phyloP scores from a whole-genome alignment of 2,888 invertebrate species.

The Chorisops tibialis region DNA sequence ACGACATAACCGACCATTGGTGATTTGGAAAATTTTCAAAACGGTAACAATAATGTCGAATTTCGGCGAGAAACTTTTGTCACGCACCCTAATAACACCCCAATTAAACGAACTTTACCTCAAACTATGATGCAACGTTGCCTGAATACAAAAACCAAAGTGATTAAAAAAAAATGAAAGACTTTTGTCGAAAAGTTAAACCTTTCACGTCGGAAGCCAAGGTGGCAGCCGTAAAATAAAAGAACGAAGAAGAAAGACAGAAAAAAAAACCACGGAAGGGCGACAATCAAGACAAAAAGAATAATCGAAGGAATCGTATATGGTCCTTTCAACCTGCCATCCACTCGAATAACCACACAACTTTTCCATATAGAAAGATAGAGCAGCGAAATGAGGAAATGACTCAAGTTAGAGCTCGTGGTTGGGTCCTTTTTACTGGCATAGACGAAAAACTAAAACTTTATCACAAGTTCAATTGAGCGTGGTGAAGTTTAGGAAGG shows the following conservation, averaged over 20 bases:
- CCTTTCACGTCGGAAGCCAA: conserved; percentile 10
- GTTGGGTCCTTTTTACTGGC: conserved; percentile 3
- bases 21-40: no score
- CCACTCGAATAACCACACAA: conserved; percentile 13
- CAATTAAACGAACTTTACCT: conserved; percentile 29
- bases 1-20: no score
- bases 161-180: conserved; percentile 33
- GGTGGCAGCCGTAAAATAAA: conserved; percentile 8
- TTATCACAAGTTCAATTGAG: conserved; percentile 33
- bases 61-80: conserved; percentile 26
- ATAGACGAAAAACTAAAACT: conserved; percentile 29
- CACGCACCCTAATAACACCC: conserved; percentile 31
- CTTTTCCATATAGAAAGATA: conserved; percentile 18
- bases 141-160: conserved; percentile 27
- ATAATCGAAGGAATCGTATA: neutral
- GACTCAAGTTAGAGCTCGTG: conserved; percentile 17
- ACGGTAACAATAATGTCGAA: no score
- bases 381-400: neutral
- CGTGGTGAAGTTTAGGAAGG: conserved; percentile 28
- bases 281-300: neutral
- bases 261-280: neutral
- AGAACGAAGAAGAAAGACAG: conserved; percentile 9
- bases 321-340: conserved; percentile 7
- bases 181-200: conserved; percentile 28
- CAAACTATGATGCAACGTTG: conserved; percentile 16